phyloP scores from a whole-genome alignment of 2,797 vertebrate genomes.

The Cuniculus paca region DNA sequence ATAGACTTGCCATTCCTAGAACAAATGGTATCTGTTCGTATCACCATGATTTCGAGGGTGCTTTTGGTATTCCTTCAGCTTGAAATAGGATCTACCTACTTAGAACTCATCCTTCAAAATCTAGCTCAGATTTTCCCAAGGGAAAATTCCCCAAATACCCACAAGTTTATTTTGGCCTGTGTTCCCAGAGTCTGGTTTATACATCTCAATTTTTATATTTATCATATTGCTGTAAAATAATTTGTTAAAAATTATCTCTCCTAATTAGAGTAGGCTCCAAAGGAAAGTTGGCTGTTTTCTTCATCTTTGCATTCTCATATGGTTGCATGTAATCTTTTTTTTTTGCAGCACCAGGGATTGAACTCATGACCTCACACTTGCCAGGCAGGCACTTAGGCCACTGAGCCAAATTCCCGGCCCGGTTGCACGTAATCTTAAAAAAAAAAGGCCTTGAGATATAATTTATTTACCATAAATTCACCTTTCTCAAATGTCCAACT shows the following conservation, averaged over 20 bases:
- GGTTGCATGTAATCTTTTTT: not conserved
- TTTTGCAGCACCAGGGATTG: too few relatives aligned
- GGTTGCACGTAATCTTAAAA: not conserved
- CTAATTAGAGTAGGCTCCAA: not conserved
- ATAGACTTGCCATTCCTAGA: not conserved
- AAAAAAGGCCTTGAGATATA: not conserved
- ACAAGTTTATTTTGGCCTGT: not conserved
- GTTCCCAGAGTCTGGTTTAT: not conserved
- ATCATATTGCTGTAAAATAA: not conserved
- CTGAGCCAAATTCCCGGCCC: too few relatives aligned
- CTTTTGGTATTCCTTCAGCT: not conserved
- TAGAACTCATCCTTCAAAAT: constrained; percentile 24
- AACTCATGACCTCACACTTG: too few relatives aligned
- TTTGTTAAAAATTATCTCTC: not conserved
- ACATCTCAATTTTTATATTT: not conserved
- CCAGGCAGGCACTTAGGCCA: too few relatives aligned
- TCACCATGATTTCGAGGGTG: not conserved
- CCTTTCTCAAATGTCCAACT: not conserved
- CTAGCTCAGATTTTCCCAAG: constrained; percentile 9
- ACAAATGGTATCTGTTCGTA: not conserved
- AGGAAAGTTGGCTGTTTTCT: constrained; percentile 30
- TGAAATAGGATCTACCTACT: not conserved
- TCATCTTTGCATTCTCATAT: not conserved
- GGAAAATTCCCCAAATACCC: not conserved
- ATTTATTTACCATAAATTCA: constrained; percentile 10